phyloP scores from a whole-genome alignment of 2,797 vertebrate species.

The Megalops cyprinoides region DNA sequence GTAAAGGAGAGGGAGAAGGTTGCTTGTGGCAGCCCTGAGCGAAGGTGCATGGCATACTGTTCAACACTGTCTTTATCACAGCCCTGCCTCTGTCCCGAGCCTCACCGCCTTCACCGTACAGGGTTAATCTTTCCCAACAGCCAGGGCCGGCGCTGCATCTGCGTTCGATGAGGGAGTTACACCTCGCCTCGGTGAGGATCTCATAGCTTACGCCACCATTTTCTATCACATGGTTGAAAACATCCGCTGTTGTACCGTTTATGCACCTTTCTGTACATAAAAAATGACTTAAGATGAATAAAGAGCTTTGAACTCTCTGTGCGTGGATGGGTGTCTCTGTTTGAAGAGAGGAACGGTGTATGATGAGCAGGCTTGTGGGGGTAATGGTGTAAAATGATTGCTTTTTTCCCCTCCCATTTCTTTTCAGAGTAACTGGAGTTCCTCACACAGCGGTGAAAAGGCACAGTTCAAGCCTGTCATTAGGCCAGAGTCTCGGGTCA shows the following conservation, averaged over 20 bases:
- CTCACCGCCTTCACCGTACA: neutral
- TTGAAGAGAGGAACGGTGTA: too few relatives aligned
- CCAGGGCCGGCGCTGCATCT: constrained; percentile 19
- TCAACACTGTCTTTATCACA: constrained; percentile 3
- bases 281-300: constrained; percentile 67
- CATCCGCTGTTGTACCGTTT: constrained; percentile 59
- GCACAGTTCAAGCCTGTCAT: too few relatives aligned
- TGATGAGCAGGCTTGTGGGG: neutral
- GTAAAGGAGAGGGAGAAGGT: neutral
- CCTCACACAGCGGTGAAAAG: too few relatives aligned
- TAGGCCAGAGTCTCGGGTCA: too few relatives aligned
- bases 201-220: constrained; percentile 41
- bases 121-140: too few relatives aligned
- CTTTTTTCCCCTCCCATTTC: too few relatives aligned
- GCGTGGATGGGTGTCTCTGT: constrained; percentile 25
- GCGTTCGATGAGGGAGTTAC: constrained; percentile 7
- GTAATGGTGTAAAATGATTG: constrained; percentile 22
- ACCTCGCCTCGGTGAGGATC: constrained; percentile 30
- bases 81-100: neutral
- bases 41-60: constrained; percentile 44
- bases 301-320: constrained; percentile 68
- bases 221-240: constrained; percentile 43
- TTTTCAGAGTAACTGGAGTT: too few relatives aligned
- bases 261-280: constrained; percentile 72
- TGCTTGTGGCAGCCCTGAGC: too few relatives aligned